Evolutionary conservation across 2,113 vertebrate genomes (phyloP).

Genomic region (Empidonax traillii): DNA sequence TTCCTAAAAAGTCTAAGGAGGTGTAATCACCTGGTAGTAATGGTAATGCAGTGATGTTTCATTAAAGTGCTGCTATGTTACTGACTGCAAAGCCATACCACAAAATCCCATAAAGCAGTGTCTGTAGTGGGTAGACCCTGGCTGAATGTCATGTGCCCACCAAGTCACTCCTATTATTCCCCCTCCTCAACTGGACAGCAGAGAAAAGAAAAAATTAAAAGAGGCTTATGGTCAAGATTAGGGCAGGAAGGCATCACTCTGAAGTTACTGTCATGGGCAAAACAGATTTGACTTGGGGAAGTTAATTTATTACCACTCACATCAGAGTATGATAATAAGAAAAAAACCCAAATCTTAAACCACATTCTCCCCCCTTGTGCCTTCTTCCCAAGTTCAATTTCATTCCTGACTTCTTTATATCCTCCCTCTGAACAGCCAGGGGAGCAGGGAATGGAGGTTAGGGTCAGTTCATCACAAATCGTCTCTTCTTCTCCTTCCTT

Average conservation of each 20-base stretch:
- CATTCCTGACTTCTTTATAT: not conserved
- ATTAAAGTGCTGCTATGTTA: not conserved
- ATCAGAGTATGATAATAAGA: not conserved
- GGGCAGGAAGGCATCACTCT: not conserved
- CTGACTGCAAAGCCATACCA: not conserved
- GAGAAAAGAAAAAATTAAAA: not conserved
- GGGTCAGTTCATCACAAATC: accelerated
- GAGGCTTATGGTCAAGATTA: not conserved
- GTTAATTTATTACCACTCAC: not conserved
- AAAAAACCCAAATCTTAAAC: not conserved
- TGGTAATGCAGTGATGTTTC: not conserved
- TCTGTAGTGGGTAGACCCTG: not conserved
- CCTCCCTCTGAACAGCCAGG: not conserved
- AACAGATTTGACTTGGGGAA: not conserved
- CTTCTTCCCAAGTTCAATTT: not conserved
- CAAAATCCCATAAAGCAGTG: not conserved
- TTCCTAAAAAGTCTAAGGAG: not conserved
- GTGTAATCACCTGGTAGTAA: not conserved
- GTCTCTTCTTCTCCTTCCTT: not conserved
- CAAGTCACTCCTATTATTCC: not conserved
- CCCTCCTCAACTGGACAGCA: not conserved
- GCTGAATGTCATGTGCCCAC: not conserved
- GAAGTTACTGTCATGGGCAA: not conserved
- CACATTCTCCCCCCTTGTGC: not conserved
- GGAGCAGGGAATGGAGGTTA: not conserved